Percentiles rank a stretch among this genome's conserved stretches.
These are phyloP conservation scores for Hydrozoanthus gracilis DNA, from an alignment of 92 coral and sea anemone species.

Conservation along the genomic window DNA sequence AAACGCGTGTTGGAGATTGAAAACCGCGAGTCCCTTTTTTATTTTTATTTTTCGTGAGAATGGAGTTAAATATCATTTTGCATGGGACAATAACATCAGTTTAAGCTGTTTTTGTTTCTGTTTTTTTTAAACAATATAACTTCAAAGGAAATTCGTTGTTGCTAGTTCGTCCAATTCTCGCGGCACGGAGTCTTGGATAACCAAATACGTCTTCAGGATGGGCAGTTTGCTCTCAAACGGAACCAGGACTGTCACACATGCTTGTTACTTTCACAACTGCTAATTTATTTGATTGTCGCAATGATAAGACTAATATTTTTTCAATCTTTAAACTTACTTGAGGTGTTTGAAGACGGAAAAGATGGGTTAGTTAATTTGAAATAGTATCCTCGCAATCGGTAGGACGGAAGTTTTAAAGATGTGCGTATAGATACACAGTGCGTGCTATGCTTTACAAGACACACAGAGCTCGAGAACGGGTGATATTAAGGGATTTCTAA, in stretches of 20 bases:
- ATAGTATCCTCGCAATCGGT: not conserved
- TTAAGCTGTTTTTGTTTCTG: not conserved
- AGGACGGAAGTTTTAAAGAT: conserved; percentile 31
- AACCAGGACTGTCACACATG: not conserved
- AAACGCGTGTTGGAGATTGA: not conserved
- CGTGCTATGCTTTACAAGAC: not conserved
- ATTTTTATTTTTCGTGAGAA: not conserved
- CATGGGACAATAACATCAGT: too few species aligned
- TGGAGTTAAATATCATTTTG: not conserved
- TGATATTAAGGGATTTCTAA: conserved; percentile 14
- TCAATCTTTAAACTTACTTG: not conserved
- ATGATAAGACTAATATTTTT: conserved; percentile 37
- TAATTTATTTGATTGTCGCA: conserved; percentile 23
- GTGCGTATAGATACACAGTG: not conserved
- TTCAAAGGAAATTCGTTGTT: not conserved
- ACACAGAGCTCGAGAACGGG: not conserved
- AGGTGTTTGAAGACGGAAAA: conserved; percentile 10
- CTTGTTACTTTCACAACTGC: conserved; percentile 8
- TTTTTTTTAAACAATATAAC: not conserved
- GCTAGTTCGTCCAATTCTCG: not conserved
- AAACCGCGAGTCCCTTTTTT: not conserved
- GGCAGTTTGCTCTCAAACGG: conserved; percentile 8
- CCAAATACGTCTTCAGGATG: not conserved
- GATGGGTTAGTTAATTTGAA: conserved; percentile 20
- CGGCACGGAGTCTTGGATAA: conserved; percentile 11